Evolutionary conservation across 2,888 invertebrate genomes (phyloP).

Genomic region (Oconnorella tubifera): DNA sequence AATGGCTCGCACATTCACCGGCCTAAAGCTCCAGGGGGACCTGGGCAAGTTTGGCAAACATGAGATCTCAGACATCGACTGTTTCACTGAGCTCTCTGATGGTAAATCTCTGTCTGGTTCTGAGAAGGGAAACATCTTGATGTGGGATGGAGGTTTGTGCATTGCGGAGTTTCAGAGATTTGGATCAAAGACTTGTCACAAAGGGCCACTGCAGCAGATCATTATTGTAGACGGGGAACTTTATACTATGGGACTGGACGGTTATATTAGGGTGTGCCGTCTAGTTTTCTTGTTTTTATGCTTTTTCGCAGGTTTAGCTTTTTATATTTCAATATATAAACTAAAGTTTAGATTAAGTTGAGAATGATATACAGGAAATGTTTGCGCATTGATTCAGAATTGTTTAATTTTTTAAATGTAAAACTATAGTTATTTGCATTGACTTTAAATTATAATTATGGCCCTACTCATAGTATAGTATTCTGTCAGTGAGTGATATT

Average conservation of each 20-base stretch:
- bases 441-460: too few relatives aligned
- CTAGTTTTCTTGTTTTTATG: too few relatives aligned
- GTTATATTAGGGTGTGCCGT: slow-evolving; percentile 54
- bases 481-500: too few relatives aligned
- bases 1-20: slow-evolving; percentile 85
- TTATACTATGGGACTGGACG: slow-evolving; percentile 61
- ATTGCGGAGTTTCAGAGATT: slow-evolving; percentile 62
- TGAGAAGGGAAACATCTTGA: slow-evolving; percentile 84
- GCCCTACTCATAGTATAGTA: too few relatives aligned
- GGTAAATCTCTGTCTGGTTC: slow-evolving; percentile 85
- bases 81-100: slow-evolving; percentile 79
- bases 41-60: slow-evolving; percentile 86
- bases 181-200: slow-evolving; percentile 70
- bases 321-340: background rate
- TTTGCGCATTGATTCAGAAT: too few relatives aligned
- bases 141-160: slow-evolving; percentile 86
- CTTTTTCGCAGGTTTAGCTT: background rate
- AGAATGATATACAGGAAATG: background rate
- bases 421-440: too few relatives aligned
- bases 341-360: background rate
- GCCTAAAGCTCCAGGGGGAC: slow-evolving; percentile 80
- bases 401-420: too few relatives aligned
- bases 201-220: slow-evolving; percentile 69
- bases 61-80: slow-evolving; percentile 84
- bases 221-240: slow-evolving; percentile 61